Percentiles rank a stretch among this genome's conserved stretches.
These are phyloP conservation scores for Cyrtodaria siliqua DNA, from an alignment of 2,888 invertebrate genomes.

Conservation along the genomic window DNA sequence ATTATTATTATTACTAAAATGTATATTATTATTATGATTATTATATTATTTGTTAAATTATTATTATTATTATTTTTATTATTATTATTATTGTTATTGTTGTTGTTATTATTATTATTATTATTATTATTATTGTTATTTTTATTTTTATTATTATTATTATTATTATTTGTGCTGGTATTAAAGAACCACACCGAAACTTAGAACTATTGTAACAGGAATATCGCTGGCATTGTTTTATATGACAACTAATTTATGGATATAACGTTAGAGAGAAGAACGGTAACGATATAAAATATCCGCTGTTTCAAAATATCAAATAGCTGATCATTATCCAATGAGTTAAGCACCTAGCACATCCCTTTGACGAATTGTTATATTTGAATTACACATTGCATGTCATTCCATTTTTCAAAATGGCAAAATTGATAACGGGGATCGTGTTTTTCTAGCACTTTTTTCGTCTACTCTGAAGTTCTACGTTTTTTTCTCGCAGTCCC, in stretches of 20 bases:
- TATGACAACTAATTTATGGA: no score
- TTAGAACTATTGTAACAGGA: no score
- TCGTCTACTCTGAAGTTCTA: conserved; percentile 5
- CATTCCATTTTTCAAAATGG: not conserved
- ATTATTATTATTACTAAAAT: not conserved
- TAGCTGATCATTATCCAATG: no score
- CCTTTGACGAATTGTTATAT: no score
- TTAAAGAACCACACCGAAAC: no score
- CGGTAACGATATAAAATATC: no score
- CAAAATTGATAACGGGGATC: not conserved
- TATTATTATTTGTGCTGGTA: not conserved
- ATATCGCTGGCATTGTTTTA: no score
- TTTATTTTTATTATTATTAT: not conserved
- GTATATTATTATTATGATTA: not conserved
- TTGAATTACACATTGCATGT: no score
- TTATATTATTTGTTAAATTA: not conserved
- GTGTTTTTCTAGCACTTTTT: conserved; percentile 12
- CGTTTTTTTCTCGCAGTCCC: conserved; percentile 53
- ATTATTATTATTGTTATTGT: not conserved
- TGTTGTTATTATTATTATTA: not conserved
- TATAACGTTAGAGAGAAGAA: no score
- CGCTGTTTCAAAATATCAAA: no score
- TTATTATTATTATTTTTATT: not conserved
- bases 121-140: not conserved
- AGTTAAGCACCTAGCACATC: no score